phyloP scores from a whole-genome alignment of 2,888 invertebrate genomes.

The Cremastinae sp. region DNA sequence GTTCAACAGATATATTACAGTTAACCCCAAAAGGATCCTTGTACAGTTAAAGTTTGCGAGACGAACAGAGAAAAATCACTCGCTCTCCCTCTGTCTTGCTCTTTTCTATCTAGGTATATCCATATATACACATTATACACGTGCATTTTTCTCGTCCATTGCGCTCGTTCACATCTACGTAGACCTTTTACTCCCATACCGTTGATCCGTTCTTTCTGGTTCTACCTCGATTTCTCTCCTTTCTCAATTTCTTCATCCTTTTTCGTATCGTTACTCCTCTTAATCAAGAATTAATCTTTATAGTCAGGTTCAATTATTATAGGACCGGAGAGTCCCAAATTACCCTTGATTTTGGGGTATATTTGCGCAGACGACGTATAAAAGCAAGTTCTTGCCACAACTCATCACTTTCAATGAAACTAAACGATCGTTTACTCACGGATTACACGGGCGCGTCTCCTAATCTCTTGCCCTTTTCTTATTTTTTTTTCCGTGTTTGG shows the following conservation, averaged over 20 bases:
- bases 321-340: too few relatives aligned
- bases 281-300: too few relatives aligned
- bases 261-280: too few relatives aligned
- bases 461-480: conserved; percentile 60
- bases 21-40: conserved; percentile 59
- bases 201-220: too few relatives aligned
- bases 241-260: too few relatives aligned
- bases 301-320: too few relatives aligned
- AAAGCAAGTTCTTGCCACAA: too few relatives aligned
- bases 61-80: conserved; percentile 49
- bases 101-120: conserved; percentile 39
- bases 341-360: too few relatives aligned
- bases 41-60: conserved; percentile 58
- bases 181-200: too few relatives aligned
- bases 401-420: conserved; percentile 54
- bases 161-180: too few relatives aligned
- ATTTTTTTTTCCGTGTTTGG: conserved; percentile 42
- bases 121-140: conserved; percentile 35
- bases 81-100: conserved; percentile 49
- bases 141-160: conserved; percentile 41
- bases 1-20: conserved; percentile 71
- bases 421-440: conserved; percentile 67
- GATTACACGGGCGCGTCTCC: conserved; percentile 65
- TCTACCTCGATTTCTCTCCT: too few relatives aligned
- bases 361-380: conserved; percentile 7